Conservation (phyloP, 2,888 invertebrate species). For the Sminthurinus aureus region DNA sequence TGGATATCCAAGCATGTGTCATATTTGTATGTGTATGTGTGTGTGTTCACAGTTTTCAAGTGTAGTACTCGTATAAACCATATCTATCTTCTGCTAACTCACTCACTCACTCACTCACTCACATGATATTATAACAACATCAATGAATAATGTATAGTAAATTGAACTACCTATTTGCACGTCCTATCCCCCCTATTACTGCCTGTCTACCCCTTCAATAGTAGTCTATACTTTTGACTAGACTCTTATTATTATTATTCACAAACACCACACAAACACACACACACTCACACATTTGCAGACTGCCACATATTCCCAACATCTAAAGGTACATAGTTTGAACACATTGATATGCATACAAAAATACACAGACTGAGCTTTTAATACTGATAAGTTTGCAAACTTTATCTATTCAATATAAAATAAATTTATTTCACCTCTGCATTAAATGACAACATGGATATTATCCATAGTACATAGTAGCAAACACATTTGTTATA, state of each 20-base stretch:
- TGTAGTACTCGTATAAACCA: slow-evolving; percentile 2
- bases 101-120: not conserved
- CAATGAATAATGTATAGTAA: not conserved
- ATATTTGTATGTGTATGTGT: slow-evolving; percentile 2
- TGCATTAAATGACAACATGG: not conserved
- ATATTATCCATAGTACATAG: not conserved
- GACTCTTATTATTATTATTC: slow-evolving; percentile 18
- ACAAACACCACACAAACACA: not conserved
- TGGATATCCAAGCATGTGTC: slow-evolving; percentile 12
- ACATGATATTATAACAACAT: not conserved
- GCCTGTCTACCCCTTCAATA: slow-evolving; percentile 22
- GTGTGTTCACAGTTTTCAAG: slow-evolving; percentile 15
- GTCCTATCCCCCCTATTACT: slow-evolving; percentile 11
- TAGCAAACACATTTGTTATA: not conserved
- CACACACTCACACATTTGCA: not conserved
- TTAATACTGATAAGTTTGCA: slow-evolving; percentile 16
- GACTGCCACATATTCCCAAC: not conserved
- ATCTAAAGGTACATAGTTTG: not conserved
- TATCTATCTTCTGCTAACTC: not conserved
- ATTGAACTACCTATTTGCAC: slow-evolving; percentile 11
- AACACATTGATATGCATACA: not conserved
- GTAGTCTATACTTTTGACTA: slow-evolving; percentile 31
- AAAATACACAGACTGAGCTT: not conserved
- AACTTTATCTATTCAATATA: not conserved
- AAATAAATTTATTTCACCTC: slow-evolving; percentile 23